Conservation (phyloP, 2,888 invertebrate species). For the Drosophila aldrichi region DNA sequence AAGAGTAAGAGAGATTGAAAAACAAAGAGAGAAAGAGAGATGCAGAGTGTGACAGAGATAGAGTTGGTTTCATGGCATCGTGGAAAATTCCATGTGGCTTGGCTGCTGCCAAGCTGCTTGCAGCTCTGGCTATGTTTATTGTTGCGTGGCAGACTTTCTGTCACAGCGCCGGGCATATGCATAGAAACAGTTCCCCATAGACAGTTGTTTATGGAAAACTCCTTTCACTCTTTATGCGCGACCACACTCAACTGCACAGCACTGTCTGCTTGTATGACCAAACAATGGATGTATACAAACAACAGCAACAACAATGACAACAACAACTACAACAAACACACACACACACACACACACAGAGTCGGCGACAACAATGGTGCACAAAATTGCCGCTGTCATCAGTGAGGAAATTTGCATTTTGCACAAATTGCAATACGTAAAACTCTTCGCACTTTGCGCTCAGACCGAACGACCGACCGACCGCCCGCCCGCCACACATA, state of each 20-base stretch:
- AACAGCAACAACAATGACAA: slow-evolving; percentile 35
- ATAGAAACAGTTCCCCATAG: slow-evolving; percentile 9
- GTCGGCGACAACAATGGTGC: slow-evolving; percentile 62
- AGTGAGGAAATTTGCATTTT: slow-evolving; percentile 80
- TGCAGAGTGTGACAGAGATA: neutral
- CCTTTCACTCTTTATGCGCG: neutral
- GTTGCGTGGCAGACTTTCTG: slow-evolving; percentile 42
- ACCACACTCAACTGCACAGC: slow-evolving; percentile 9
- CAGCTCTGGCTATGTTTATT: slow-evolving; percentile 39
- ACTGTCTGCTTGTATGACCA: slow-evolving; percentile 39
- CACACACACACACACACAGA: neutral
- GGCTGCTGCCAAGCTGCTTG: slow-evolving; percentile 17
- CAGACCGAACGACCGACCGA: too few species aligned
- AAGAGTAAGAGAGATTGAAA: neutral
- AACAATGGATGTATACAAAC: slow-evolving; percentile 58
- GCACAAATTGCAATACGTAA: slow-evolving; percentile 80
- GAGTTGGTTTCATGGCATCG: slow-evolving; percentile 48
- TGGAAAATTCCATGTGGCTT: slow-evolving; percentile 50
- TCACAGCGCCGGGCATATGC: slow-evolving; percentile 21
- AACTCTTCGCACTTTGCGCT: slow-evolving; percentile 38
- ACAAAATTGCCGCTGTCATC: slow-evolving; percentile 80
- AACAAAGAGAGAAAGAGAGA: neutral
- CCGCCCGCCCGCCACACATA: slow-evolving; percentile 2
- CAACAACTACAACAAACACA: neutral
- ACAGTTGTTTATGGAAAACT: neutral